phyloP scores from a whole-genome alignment of 1,140 invertebrate genomes.

The Pissodes strobi region DNA sequence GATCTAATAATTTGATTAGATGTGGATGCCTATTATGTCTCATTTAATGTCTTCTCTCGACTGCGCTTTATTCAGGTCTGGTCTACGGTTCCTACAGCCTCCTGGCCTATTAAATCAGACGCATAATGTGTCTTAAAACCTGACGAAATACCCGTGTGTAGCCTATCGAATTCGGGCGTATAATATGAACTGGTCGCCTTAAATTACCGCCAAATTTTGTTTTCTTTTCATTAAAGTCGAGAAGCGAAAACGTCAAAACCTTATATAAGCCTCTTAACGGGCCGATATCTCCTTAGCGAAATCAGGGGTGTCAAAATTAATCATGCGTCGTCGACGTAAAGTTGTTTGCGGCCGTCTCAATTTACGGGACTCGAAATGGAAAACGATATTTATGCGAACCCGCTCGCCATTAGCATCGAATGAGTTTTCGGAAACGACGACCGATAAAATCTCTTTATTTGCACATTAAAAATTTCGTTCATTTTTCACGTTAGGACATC shows the following conservation, averaged over 20 bases:
- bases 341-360: conserved; percentile 37
- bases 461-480: too few species aligned
- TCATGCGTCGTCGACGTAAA: conserved; percentile 39
- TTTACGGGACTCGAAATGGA: conserved; percentile 36
- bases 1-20: too few species aligned
- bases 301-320: conserved; percentile 43
- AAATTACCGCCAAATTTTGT: background rate
- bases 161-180: too few species aligned
- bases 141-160: too few species aligned
- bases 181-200: background rate
- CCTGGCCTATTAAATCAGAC: too few species aligned
- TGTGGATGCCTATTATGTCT: too few species aligned
- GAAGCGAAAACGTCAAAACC: conserved; percentile 23
- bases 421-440: conserved; percentile 14
- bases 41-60: too few species aligned
- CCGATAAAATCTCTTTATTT: too few species aligned
- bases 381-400: conserved; percentile 44
- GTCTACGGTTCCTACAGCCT: too few species aligned
- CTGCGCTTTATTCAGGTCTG: too few species aligned
- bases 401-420: conserved; percentile 18
- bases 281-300: conserved; percentile 27
- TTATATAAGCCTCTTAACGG: background rate
- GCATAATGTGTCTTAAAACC: too few species aligned
- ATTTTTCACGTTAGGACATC: too few species aligned
- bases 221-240: conserved; percentile 13